Percentiles rank a stretch among this genome's conserved stretches.
Evolutionary conservation across 2,113 vertebrate genomes (phyloP).

Genomic region (Microcebus lehilahytsara): DNA sequence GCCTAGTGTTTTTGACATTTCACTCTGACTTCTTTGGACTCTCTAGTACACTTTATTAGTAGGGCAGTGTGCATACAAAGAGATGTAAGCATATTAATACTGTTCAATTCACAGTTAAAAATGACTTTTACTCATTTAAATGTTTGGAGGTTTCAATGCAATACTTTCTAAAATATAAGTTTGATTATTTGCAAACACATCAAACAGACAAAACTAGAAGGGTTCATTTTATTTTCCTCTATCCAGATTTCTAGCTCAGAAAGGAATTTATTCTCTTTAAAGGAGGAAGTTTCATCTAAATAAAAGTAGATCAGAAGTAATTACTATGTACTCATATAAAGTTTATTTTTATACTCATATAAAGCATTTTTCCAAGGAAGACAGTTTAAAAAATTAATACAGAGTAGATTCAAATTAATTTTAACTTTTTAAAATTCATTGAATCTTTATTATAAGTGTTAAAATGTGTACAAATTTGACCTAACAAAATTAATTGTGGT

Average conservation of each 20-base stretch:
- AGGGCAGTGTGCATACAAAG: neutral
- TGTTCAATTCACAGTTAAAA: neutral
- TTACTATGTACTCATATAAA: neutral
- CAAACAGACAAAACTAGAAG: neutral
- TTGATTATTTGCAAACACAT: neutral
- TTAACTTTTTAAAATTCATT: neutral
- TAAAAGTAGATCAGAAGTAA: constrained; percentile 20
- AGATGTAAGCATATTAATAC: neutral
- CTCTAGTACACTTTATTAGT: neutral
- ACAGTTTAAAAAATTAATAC: neutral
- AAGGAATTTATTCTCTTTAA: neutral
- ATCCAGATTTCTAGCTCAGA: neutral
- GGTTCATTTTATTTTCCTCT: neutral
- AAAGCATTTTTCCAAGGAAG: neutral
- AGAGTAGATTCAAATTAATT: neutral
- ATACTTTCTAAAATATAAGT: neutral
- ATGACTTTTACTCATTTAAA: neutral
- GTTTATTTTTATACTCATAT: too few relatives aligned
- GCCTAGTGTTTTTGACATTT: neutral
- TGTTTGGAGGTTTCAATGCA: neutral
- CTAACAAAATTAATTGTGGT: neutral
- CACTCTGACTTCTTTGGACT: neutral
- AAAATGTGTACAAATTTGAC: neutral
- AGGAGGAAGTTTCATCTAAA: neutral
- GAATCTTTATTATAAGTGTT: neutral